Conservation (phyloP, 2,797 vertebrate genomes). For the Clarias platycephalus region DNA sequence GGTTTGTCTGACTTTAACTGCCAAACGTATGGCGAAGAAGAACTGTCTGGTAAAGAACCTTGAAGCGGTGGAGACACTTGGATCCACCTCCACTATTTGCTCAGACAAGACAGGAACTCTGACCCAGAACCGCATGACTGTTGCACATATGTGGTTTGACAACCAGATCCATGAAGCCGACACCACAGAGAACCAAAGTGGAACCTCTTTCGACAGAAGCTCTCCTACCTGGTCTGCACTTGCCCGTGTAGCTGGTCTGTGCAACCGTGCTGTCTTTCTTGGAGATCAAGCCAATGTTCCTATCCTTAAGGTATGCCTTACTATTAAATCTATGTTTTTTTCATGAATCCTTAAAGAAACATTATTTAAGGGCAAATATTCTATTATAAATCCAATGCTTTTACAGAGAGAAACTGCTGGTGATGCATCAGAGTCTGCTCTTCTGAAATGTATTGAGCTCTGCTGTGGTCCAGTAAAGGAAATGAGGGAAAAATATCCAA, state of each 20-base stretch:
- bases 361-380: background rate
- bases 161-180: conserved; percentile 92
- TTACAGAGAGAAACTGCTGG: conserved; percentile 88
- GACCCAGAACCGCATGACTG: conserved; percentile 93
- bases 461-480: conserved; percentile 88
- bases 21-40: conserved; percentile 96
- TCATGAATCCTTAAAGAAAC: background rate
- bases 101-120: conserved; percentile 90
- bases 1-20: conserved; percentile 73
- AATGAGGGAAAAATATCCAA: conserved; percentile 83
- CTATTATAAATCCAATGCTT: background rate
- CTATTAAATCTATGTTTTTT: background rate
- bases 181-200: conserved; percentile 90
- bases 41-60: conserved; percentile 97
- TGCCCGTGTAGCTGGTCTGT: conserved; percentile 88
- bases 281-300: conserved; percentile 87
- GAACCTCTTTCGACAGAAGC: conserved; percentile 88
- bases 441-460: conserved; percentile 92
- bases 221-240: conserved; percentile 86
- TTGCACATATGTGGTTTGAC: conserved; percentile 94
- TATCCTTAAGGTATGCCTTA: conserved; percentile 83
- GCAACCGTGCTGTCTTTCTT: conserved; percentile 94
- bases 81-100: conserved; percentile 91
- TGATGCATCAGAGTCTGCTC: conserved; percentile 91
- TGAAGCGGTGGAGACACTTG: conserved; percentile 93